Base-by-base conservation (phyloP, 2,113 vertebrate genomes). In the Myiozetetes cayanensis region DNA sequence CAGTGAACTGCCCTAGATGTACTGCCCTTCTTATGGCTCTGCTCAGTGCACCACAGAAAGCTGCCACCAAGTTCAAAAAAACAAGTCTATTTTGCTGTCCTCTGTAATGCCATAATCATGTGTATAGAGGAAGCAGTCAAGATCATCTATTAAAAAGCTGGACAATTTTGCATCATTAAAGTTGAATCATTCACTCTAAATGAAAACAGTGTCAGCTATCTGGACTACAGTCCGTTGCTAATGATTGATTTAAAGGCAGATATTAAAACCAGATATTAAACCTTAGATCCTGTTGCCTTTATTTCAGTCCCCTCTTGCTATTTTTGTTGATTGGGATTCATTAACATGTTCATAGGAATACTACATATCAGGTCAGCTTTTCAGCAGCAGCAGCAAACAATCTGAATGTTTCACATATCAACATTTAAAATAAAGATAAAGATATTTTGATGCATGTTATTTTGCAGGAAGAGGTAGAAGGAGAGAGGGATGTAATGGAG, bases 181-280 rank as follows among this genome's bases (percentile, higher is more conserved):
- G 31, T 23, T 94, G 83, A 95, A 86, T 92, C 88, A 95, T 66
- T 68, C 6, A 44, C 18, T 10, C 44, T 15, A 95, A 85, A 74
- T 59, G 39, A 84, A 80, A 93, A 82, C 43, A 33, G 68, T 8
- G 17, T 33, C 59, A 44, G 47, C 46, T 23, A 70, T 31, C 11
- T 43, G 24, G 72, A 88, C 65, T 72, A 47, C 14, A 24, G 52
- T 19, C 59, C 55, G 27, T 25, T 43, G 37, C 30, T 52, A 87
- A 46, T 30, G 13, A 49, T 10, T 61, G 37, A 68, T 37, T 65
- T 43, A 49, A 72, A 82, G 27, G n/a, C 62, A 89, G 25, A 44
- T 49, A 79, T 8, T 49, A 87, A 91, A 87, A 8, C 6, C 5
- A 73, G 39, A 41, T 41, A 41, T 41, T 41, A 41, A 41, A 41